phyloP scores from a whole-genome alignment of 2,888 invertebrate species.

The Griposia aprilina region DNA sequence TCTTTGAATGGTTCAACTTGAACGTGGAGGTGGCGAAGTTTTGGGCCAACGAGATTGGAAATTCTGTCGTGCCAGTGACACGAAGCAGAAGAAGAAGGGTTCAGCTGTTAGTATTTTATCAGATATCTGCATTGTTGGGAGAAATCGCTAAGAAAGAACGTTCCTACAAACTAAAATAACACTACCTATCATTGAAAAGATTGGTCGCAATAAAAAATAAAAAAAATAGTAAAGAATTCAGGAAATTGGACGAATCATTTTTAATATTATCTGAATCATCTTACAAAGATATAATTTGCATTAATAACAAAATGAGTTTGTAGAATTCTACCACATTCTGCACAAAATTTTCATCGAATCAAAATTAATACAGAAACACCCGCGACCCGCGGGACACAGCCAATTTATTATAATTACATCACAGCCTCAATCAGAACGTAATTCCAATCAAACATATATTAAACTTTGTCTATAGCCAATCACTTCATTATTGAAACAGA shows the following conservation, averaged over 20 bases:
- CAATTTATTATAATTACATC: neutral
- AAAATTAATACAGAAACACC: neutral
- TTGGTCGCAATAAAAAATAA: too few species aligned
- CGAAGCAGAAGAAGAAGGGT: neutral
- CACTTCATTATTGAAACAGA: slow-evolving; percentile 85
- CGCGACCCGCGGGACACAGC: neutral
- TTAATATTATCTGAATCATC: too few species aligned
- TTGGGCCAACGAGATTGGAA: too few species aligned
- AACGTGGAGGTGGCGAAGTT: too few species aligned
- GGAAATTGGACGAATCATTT: too few species aligned
- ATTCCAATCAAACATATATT: slow-evolving; percentile 46
- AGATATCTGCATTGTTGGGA: neutral
- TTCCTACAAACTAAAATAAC: neutral
- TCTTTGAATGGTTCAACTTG: neutral
- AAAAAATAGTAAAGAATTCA: neutral
- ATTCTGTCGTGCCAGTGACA: too few species aligned
- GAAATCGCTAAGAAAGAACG: too few species aligned
- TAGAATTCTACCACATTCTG: neutral
- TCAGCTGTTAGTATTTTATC: neutral
- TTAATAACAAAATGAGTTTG: neutral
- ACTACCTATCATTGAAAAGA: neutral
- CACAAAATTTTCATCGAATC: neutral
- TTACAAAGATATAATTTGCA: neutral
- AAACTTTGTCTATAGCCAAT: slow-evolving; percentile 66
- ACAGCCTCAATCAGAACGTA: slow-evolving; percentile 4